Evolutionary conservation across 1,140 invertebrate species (phyloP), one percentile per base, ranked within the genome.

Genomic region (Drosophila arawakana): DNA sequence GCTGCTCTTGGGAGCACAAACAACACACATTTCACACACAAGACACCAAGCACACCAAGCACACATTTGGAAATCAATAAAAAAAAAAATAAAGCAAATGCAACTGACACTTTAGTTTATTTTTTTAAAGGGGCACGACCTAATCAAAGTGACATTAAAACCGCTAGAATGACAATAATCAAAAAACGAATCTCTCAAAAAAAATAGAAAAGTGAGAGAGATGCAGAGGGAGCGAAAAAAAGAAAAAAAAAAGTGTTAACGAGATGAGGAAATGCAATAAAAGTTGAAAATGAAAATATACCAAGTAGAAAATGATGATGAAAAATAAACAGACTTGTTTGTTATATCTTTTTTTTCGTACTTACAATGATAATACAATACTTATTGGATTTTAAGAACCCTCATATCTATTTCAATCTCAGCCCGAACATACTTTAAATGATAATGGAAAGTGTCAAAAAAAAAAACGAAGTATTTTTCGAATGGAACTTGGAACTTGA

Each of bases 61-160:
- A 37, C 3, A 35, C 11, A 30, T 39, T 49, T 34, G 35, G 13
- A 47, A 65, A 80, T 80, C 76, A 77, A 69, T 78, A 83, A 74
- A 57, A 54, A 74, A 57, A 54, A 54, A 83, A 76, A 79, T 68
- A 49, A 49, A 15, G 76, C 72, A 79, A 83, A 80, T 76, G 65
- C 49, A 76, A 62, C 74, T 49, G 47, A 73, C 43, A 52, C 30
- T 55, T 30, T 30, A 30, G 25, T 30, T 30, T 30, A 21, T 30
- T 6, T 30, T 30, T 7, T 34, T 21, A 39, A 67, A 65, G 41
- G 62, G 62, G 73, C 55, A 74, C 65, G 59, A 80, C 79, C 65
- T 57, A 58, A 84, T 83, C 81, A 84, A 83, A 74, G 59, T 68
- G 73, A 60, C 69, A 80, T 73, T 73, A 80, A 71, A 73, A 61